Evolutionary conservation across 2,888 invertebrate genomes (phyloP), one percentile per base, ranked within the genome.

Genomic region (Lepidocyrtinus sp.): DNA sequence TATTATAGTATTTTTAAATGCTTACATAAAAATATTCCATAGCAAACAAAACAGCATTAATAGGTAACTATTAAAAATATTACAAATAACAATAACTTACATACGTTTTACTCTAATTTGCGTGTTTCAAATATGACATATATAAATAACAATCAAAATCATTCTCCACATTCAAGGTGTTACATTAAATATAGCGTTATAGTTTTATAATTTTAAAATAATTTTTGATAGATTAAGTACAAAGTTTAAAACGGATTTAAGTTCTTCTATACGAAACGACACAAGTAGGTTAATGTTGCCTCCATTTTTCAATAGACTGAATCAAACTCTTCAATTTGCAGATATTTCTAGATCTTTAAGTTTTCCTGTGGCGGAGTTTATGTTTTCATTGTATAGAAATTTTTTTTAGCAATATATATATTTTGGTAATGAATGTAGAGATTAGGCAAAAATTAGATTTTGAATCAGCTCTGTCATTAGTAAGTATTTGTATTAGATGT

Each of bases 391-490:
- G 15, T 46, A 12, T 36, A 36, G 36, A 7, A 36, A 36, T 7
- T 36, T 36, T 36, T 36, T 36, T 36, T 36, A 12, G 12, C 36
- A 36, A 7, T 7, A 36, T 36, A 36, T 36, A 36, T 36, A 12
- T 7, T 36, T 5, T 7, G 12, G 36, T 36, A 36, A 12, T 36
- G 12, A 36, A 7, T 36, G 36, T 36, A 36, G 22, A 69, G 27
- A 68, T 61, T 75, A 72, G 72, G 77, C 64, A 65, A 71, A 75
- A 70, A 77, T 59, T 77, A 77, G 2, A 15, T 77, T 19, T 71
- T 65, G 65, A 68, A 68, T 78, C 78, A 78, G 78, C 78, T 78
- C 78, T 78, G 77, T 65, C 50, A 73, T 64, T 36, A 63, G 50
- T 26, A 70, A 25, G 46, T 67, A 62, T 64, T 45, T 73, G 21